These are phyloP conservation scores for Lineus longissimus DNA, from an alignment of 1,140 invertebrate species.

Conservation along the genomic window DNA sequence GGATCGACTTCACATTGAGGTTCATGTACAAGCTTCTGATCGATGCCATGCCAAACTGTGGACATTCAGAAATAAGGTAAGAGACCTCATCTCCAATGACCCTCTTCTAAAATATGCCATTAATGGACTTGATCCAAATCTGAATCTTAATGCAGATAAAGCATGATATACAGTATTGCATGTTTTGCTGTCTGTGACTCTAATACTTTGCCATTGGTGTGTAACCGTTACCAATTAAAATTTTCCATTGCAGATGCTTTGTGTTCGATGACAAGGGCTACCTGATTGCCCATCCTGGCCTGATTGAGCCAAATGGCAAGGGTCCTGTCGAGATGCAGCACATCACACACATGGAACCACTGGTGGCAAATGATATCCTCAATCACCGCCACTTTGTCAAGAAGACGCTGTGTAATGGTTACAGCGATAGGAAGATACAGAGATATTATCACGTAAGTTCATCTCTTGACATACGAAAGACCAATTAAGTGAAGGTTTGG, in stretches of 20 bases:
- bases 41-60: conserved; percentile 50
- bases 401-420: conserved; percentile 73
- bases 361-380: conserved; percentile 83
- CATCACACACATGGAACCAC: conserved; percentile 77
- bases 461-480: no score
- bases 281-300: conserved; percentile 77
- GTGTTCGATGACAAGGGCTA: conserved; percentile 88
- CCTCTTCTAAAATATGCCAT: no score
- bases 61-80: conserved; percentile 45
- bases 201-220: conserved; percentile 40
- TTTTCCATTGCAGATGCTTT: conserved; percentile 67
- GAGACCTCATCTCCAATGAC: not conserved
- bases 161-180: not conserved
- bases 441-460: conserved; percentile 52
- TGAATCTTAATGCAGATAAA: no score
- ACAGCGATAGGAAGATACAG: conserved; percentile 55
- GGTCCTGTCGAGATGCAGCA: conserved; percentile 70
- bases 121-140: no score
- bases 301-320: conserved; percentile 65
- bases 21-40: conserved; percentile 68
- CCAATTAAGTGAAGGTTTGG: no score
- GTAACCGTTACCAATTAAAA: not conserved
- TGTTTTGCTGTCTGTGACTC: not conserved
- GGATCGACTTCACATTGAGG: conserved; percentile 77
- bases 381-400: conserved; percentile 76